Conservation (phyloP, 2,113 vertebrate species). For the Xenopus tropicalis region UCB_Xtro_10.0 CM004450.2:47823001-47823500, state of each 20-base stretch:
- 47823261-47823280: neutral
- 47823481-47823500: no score
- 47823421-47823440: no score
- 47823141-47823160: neutral
- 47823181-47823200: neutral
- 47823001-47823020: neutral
- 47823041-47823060: neutral
- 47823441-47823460: no score
- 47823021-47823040: neutral
- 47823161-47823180: slow-evolving; percentile 4
- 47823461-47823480: no score
- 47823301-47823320: no score
- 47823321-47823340: no score
- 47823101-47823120: neutral
- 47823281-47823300: no score
- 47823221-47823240: slow-evolving; percentile 5
- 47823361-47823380: no score
- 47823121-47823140: neutral
- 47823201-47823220: neutral
- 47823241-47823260: neutral
- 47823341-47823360: no score
- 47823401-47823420: no score
- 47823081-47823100: neutral
- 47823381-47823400: no score
- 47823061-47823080: neutral